Evolutionary conservation across 2,888 invertebrate species (phyloP).

Genomic region (Eilema griseolum): DNA sequence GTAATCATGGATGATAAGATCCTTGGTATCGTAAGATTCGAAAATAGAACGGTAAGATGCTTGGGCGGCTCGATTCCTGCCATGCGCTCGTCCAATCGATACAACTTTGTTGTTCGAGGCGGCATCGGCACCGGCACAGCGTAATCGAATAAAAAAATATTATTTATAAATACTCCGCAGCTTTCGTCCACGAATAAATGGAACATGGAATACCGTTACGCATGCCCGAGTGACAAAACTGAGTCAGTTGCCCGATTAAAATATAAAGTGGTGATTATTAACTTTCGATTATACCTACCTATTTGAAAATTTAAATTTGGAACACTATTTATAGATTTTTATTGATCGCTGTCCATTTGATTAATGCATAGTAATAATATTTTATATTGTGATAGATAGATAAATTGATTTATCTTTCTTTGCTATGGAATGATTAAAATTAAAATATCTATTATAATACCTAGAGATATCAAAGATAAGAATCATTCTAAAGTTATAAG

Average conservation of each 20-base stretch:
- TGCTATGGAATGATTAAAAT: neutral
- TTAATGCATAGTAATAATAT: neutral
- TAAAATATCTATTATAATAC: neutral
- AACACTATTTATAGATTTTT: neutral
- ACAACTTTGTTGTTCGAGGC: conserved; percentile 70
- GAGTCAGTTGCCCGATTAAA: conserved; percentile 29
- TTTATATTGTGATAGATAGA: neutral
- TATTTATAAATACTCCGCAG: conserved; percentile 55
- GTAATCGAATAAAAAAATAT: conserved; percentile 54
- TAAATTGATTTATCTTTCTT: neutral
- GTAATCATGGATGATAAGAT: conserved; percentile 62
- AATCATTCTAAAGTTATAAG: conserved; percentile 3
- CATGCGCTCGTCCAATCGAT: conserved; percentile 70
- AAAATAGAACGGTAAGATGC: conserved; percentile 68
- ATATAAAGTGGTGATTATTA: conserved; percentile 1
- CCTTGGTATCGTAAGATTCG: conserved; percentile 62
- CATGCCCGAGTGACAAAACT: conserved; percentile 42
- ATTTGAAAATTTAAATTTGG: neutral
- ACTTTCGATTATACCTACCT: neutral
- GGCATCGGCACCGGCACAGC: conserved; percentile 58
- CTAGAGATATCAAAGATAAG: neutral
- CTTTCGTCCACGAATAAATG: conserved; percentile 46
- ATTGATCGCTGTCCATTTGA: neutral
- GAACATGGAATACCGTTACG: conserved; percentile 32
- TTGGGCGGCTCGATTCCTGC: conserved; percentile 54